Percentiles rank a stretch among this genome's conserved stretches.
These are phyloP conservation scores for Hemitrygon akajei DNA, from an alignment of 2,797 vertebrate genomes.

Conservation along the genomic window DNA sequence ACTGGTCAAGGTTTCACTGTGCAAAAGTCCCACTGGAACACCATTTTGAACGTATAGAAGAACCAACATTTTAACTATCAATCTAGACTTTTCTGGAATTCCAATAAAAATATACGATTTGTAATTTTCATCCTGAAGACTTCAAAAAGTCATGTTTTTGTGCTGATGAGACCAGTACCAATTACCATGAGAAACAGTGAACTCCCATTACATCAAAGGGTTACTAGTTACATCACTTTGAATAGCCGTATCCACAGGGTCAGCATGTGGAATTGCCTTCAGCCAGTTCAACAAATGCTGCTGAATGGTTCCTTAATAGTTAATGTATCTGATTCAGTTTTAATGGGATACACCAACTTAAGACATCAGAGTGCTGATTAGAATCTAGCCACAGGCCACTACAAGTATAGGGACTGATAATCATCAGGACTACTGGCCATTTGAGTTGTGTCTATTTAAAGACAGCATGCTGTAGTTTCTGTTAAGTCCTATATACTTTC, in stretches of 20 bases:
- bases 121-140: not conserved
- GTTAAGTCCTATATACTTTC: not conserved
- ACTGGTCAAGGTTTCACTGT: not conserved
- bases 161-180: not conserved
- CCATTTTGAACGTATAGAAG: not conserved
- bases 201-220: not conserved
- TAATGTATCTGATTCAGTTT: slow-evolving; percentile 20
- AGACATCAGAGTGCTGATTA: slow-evolving; percentile 21
- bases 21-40: not conserved
- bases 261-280: not conserved
- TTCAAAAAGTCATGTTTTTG: not conserved
- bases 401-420: slow-evolving; percentile 21
- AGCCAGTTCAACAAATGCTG: not conserved
- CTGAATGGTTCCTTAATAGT: not conserved
- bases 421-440: not conserved
- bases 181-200: not conserved
- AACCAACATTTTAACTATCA: not conserved
- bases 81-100: not conserved
- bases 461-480: not conserved
- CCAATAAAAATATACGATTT: not conserved
- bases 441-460: not conserved
- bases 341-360: slow-evolving; percentile 20
- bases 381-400: slow-evolving; percentile 28
- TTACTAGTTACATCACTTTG: not conserved
- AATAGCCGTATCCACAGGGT: not conserved